Conservation (phyloP, 2,113 vertebrate species). For the Antennarius striatus region DNA sequence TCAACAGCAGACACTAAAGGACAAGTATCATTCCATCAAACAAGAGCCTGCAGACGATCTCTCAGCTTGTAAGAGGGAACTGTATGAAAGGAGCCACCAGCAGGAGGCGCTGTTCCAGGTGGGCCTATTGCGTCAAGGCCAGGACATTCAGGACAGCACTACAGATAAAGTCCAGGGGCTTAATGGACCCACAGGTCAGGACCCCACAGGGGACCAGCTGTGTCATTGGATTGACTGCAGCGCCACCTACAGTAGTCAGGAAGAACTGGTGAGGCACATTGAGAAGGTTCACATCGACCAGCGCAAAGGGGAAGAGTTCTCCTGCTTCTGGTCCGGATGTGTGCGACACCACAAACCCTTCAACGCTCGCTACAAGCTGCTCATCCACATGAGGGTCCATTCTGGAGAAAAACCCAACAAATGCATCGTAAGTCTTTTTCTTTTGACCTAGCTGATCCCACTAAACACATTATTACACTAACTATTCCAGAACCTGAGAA, state of each 20-base stretch:
- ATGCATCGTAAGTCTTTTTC: constrained; percentile 89
- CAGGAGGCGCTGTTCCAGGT: constrained; percentile 55
- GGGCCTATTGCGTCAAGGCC: constrained; percentile 47
- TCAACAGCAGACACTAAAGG: constrained; percentile 68
- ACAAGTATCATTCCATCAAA: constrained; percentile 79
- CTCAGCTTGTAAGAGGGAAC: constrained; percentile 79
- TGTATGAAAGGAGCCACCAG: constrained; percentile 79
- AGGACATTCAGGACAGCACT: constrained; percentile 24
- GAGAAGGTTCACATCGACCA: constrained; percentile 97
- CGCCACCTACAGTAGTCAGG: constrained; percentile 87
- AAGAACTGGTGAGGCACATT: constrained; percentile 95
- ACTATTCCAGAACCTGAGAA: neutral
- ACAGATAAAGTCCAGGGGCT: constrained; percentile 56
- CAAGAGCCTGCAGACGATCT: constrained; percentile 88
- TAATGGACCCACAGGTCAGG: constrained; percentile 59
- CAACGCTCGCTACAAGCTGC: constrained; percentile 97
- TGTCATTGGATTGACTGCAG: constrained; percentile 96
- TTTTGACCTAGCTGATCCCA: neutral
- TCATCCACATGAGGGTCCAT: constrained; percentile 98
- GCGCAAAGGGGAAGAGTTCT: constrained; percentile 95
- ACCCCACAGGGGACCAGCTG: constrained; percentile 69
- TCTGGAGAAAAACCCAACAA: constrained; percentile 98
- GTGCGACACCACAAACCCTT: constrained; percentile 93
- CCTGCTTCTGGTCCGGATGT: constrained; percentile 95
- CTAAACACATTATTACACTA: neutral